Percentiles rank a stretch among this genome's conserved stretches.
These are phyloP conservation scores for Rynchops niger DNA, from an alignment of 2,113 vertebrate species.

Conservation along the genomic window DNA sequence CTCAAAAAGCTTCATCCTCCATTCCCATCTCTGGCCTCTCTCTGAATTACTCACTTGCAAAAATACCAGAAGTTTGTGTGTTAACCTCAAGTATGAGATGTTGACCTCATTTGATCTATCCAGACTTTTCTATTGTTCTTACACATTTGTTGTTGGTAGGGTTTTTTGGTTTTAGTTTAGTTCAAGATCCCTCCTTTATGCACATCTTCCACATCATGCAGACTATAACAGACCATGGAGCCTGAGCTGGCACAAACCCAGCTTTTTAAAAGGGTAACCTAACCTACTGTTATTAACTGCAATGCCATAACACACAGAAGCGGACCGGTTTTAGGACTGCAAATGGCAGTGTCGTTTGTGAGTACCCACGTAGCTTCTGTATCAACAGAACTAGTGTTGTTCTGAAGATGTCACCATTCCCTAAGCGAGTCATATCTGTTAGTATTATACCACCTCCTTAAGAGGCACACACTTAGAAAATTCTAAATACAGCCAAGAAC, in stretches of 20 bases:
- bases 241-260: background rate
- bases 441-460: background rate
- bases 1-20: background rate
- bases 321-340: background rate
- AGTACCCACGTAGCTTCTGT: background rate
- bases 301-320: background rate
- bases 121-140: background rate
- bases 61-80: background rate
- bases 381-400: background rate
- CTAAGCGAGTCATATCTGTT: background rate
- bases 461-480: background rate
- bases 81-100: background rate
- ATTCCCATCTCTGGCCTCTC: background rate
- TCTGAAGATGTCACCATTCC: background rate
- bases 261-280: background rate
- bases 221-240: background rate
- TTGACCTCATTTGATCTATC: background rate
- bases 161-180: background rate
- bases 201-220: rapidly evolving
- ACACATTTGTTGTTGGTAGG: rapidly evolving
- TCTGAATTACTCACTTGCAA: background rate
- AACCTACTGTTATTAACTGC: background rate
- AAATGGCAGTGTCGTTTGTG: background rate
- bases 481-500: background rate
- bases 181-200: background rate